A percentile compares a stretch with the other conserved stretches of the same genome.
Evolutionary conservation across 2,888 invertebrate species (phyloP).

Genomic region (Drosophila engyochracea): DNA sequence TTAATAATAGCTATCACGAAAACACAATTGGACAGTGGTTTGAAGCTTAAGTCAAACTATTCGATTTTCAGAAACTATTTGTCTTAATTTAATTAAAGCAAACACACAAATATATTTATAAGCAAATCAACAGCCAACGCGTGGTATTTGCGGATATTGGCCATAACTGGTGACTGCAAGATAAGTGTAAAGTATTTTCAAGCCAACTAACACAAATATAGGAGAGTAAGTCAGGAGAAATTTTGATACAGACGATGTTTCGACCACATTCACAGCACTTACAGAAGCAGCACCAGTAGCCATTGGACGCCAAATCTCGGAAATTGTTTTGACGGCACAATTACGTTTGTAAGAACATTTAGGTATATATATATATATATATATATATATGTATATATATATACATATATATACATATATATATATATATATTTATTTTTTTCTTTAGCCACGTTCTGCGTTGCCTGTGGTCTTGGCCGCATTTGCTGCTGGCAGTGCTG

Average conservation of each 20-base stretch:
- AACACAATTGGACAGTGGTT: not conserved
- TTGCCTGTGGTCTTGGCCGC: conserved; percentile 6
- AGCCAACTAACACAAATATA: not conserved
- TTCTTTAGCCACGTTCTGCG: not conserved
- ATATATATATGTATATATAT: too few species aligned
- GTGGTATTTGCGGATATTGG: conserved; percentile 6
- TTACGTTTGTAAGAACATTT: conserved; percentile 2
- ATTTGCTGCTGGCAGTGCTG: conserved; percentile 4
- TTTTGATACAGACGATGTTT: not conserved
- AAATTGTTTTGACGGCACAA: conserved; percentile 56
- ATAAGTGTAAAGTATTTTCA: not conserved
- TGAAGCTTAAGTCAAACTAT: not conserved
- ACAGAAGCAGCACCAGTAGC: not conserved
- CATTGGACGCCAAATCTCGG: conserved; percentile 53
- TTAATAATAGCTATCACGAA: not conserved
- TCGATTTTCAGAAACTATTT: not conserved
- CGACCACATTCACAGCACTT: not conserved
- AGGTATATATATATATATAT: not conserved
- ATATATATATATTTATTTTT: not conserved
- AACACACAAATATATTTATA: not conserved
- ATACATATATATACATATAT: not conserved
- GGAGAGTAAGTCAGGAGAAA: conserved; percentile 1
- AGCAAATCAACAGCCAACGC: not conserved
- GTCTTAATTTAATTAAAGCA: not conserved
- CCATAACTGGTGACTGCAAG: not conserved